Conservation (phyloP, 1,140 invertebrate species). For the Drosophila ohnishii region DNA sequence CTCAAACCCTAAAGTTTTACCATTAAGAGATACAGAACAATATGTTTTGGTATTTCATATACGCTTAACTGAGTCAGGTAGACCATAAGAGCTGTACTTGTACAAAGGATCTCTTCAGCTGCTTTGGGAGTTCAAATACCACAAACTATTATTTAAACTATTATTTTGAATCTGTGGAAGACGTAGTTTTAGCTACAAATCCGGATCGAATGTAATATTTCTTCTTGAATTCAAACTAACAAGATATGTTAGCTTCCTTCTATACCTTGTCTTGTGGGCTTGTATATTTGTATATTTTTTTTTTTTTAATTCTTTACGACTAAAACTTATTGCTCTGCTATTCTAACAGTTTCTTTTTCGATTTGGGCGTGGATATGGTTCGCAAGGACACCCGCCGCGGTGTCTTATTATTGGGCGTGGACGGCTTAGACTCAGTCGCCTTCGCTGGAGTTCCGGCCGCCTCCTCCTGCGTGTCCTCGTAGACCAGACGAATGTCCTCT, state of each 20-base stretch:
- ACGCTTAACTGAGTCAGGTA: background rate
- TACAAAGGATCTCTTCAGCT: background rate
- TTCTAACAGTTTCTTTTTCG: slow-evolving; percentile 84
- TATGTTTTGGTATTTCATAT: too few species aligned
- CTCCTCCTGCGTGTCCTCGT: slow-evolving; percentile 84
- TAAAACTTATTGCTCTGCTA: slow-evolving; percentile 47
- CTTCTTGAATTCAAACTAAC: background rate
- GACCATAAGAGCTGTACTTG: background rate
- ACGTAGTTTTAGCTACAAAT: background rate
- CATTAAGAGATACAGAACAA: too few species aligned
- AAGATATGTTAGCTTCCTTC: background rate
- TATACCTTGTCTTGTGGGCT: slow-evolving; percentile 14
- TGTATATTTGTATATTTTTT: slow-evolving; percentile 15
- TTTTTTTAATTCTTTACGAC: slow-evolving; percentile 28
- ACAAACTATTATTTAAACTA: too few species aligned
- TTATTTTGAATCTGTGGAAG: background rate
- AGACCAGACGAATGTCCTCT: slow-evolving; percentile 88
- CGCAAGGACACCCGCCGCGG: slow-evolving; percentile 88
- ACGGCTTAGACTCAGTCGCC: slow-evolving; percentile 43
- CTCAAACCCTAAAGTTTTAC: background rate
- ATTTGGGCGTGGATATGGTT: slow-evolving; percentile 90
- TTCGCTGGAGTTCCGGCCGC: slow-evolving; percentile 35
- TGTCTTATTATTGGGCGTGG: slow-evolving; percentile 83
- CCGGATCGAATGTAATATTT: too few species aligned
- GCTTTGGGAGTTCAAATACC: background rate